A percentile compares a stretch with the other conserved stretches of the same genome.
Evolutionary conservation across 2,113 vertebrate species (phyloP).

Genomic region (Pedionomus torquatus): DNA sequence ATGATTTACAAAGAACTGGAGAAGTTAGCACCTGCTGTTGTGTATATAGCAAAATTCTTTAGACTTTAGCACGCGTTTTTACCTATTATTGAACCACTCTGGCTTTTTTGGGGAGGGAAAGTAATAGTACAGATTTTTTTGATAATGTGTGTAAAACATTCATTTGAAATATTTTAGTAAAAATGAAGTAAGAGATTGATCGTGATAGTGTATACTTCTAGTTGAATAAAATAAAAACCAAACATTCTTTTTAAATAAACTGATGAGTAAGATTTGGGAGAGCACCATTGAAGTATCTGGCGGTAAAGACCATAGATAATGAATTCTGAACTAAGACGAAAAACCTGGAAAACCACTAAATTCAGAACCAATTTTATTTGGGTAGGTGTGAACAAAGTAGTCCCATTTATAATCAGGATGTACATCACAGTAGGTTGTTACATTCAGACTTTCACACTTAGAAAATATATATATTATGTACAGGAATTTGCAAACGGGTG

Average conservation of each 20-base stretch:
- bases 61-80: constrained; percentile 66
- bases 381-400: constrained; percentile 61
- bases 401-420: constrained; percentile 71
- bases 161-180: constrained; percentile 85
- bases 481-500: constrained; percentile 76
- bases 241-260: constrained; percentile 70
- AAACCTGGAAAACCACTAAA: not conserved
- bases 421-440: constrained; percentile 78
- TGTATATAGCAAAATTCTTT: constrained; percentile 62
- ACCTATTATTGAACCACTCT: constrained; percentile 73
- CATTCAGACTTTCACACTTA: constrained; percentile 80
- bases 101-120: constrained; percentile 59
- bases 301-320: not conserved
- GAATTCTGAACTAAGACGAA: not conserved
- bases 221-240: constrained; percentile 77
- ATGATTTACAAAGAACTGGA: constrained; percentile 57
- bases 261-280: not conserved
- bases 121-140: constrained; percentile 76
- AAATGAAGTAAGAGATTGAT: constrained; percentile 76
- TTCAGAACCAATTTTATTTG: constrained; percentile 77
- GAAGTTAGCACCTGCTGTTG: constrained; percentile 55
- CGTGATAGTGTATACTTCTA: constrained; percentile 81
- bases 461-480: constrained; percentile 82
- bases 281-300: not conserved
- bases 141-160: constrained; percentile 82